Evolutionary conservation across 2,888 invertebrate species (phyloP), one percentile per base, ranked within the genome.

Genomic region (Alviniconcha strummeri): DNA sequence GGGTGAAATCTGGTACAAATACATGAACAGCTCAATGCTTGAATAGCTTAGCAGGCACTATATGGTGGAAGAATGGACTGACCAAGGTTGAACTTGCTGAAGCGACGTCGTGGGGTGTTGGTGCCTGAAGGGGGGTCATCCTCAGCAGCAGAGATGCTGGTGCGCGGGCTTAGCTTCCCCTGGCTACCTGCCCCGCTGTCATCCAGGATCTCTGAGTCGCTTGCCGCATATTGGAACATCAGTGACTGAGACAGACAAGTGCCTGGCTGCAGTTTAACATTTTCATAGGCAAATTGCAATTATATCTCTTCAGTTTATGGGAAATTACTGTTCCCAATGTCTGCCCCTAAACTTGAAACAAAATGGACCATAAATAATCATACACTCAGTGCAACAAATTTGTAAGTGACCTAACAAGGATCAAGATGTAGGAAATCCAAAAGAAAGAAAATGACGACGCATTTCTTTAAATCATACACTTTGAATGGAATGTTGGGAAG

Each of bases 61-160:
- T 36, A 36, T 36, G 36, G 36, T 36, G 36, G 36, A 36, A 36
- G 36, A 36, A 36, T 3, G 36, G 36, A 36, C 36, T 36, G 84
- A 92, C 93, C 93, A 82, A 94, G 91, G 85, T 94, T 93, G 82
- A 94, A 92, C 86, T 94, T 94, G 87, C 94, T 94, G 84, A 94
- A 93, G 85, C 94, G 93, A 83, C 94, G 92, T 78, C 94, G 92
- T 5, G 92, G 91, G 36, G 92, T 91, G 84, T 88, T 91, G 74
- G 91, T 89, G 13, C 91, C 91, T 3, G 92, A 91, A 6, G 91
- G 90, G 57, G 91, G 89, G 77, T 93, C 93, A 86, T 91, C 92
- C 76, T 93, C 93, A 36, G 90, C 89, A 13, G 90, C 91, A 7
- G 92, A 92, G 78, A 92, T 90, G 86, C 91, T 91, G 17, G 91